Evolutionary conservation across 2,113 vertebrate species (phyloP).

Genomic region (Penelope pileata): DNA sequence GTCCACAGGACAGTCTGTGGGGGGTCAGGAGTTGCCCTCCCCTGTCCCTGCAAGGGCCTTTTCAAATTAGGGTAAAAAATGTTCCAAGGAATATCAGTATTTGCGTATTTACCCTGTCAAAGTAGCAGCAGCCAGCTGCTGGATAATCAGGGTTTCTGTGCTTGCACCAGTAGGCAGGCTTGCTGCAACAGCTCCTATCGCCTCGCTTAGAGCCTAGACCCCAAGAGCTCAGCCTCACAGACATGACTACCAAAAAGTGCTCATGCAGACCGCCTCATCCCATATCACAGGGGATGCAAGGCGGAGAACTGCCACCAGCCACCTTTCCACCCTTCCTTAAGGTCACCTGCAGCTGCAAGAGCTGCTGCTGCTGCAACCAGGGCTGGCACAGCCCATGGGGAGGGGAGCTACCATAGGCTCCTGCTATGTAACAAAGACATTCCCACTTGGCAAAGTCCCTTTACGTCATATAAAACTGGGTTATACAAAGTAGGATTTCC

Average conservation of each 20-base stretch:
- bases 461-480: not conserved
- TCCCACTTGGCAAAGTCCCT: not conserved
- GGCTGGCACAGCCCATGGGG: not conserved
- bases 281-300: not conserved
- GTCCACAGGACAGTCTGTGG: not conserved
- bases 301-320: not conserved
- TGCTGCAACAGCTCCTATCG: not conserved
- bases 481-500: not conserved
- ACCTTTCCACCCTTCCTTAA: not conserved
- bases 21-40: not conserved
- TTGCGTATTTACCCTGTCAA: not conserved
- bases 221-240: not conserved
- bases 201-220: not conserved
- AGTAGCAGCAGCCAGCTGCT: not conserved
- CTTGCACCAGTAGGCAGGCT: not conserved
- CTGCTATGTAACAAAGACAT: not conserved
- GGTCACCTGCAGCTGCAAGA: not conserved
- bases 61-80: not conserved
- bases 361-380: not conserved
- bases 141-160: not conserved
- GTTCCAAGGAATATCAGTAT: not conserved
- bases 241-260: accelerated
- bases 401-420: not conserved
- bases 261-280: not conserved
- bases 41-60: not conserved